Evolutionary conservation across 64 coral and sea anemone species (phyloP).

Genomic region (Montipora capricornis): DNA sequence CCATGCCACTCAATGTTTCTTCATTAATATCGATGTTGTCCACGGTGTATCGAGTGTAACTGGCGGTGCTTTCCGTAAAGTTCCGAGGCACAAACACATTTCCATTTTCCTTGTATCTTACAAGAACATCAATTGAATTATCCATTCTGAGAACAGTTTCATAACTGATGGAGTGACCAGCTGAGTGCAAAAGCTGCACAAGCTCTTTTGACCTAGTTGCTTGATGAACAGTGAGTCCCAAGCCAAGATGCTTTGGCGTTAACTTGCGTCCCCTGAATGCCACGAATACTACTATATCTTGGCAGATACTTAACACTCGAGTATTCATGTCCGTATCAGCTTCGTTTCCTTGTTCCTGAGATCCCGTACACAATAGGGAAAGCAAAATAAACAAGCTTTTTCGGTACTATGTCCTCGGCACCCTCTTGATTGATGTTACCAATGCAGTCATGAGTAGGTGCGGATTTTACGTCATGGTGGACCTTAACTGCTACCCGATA

Average conservation of each 20-base stretch:
- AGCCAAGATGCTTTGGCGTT: too few relatives aligned
- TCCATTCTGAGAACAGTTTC: conserved; percentile 30
- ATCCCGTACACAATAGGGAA: conserved; percentile 49
- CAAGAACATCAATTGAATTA: conserved; percentile 37
- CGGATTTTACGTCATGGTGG: conserved; percentile 74
- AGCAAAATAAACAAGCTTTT: conserved; percentile 65
- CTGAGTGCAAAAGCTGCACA: too few relatives aligned
- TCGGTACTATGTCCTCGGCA: conserved; percentile 54
- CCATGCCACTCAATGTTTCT: too few relatives aligned
- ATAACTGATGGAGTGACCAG: too few relatives aligned
- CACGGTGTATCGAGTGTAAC: too few relatives aligned
- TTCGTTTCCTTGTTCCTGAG: conserved; percentile 24
- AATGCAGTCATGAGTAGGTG: conserved; percentile 28
- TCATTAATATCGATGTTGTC: too few relatives aligned
- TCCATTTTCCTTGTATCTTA: conserved; percentile 31
- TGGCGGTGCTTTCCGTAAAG: too few relatives aligned
- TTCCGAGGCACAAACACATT: conserved; percentile 8
- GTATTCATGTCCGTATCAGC: conserved; percentile 52
- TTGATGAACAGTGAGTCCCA: too few relatives aligned
- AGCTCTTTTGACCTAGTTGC: conserved; percentile 15
- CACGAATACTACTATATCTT: conserved; percentile 66
- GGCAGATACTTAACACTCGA: conserved; percentile 73
- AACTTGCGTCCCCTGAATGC: not conserved
- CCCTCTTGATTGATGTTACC: conserved; percentile 44
- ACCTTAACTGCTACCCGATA: conserved; percentile 72